Percentiles rank a stretch among this genome's conserved stretches.
These are phyloP conservation scores for Stichodactyla mertensii DNA, from an alignment of 64 coral and sea anemone genomes.

Conservation along the genomic window DNA sequence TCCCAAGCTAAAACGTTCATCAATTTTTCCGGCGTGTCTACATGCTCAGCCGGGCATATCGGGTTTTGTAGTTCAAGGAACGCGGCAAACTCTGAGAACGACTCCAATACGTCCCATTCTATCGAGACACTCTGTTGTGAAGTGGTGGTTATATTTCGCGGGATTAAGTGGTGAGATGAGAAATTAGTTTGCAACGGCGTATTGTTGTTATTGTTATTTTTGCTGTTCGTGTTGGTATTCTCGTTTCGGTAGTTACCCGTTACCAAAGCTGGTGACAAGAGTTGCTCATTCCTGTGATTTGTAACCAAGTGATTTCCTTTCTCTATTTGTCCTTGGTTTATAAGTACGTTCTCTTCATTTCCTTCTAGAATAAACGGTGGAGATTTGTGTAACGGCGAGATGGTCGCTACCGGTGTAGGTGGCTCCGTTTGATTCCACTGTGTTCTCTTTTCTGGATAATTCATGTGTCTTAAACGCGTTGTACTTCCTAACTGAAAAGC, in stretches of 20 bases:
- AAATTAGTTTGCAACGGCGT: conserved; percentile 11
- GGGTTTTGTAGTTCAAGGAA: conserved; percentile 89
- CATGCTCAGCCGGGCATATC: conserved; percentile 88
- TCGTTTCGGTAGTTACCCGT: conserved; percentile 3
- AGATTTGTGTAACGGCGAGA: conserved; percentile 22
- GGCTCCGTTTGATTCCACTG: conserved; percentile 35
- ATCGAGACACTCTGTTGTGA: conserved; percentile 41
- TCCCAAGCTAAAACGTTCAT: conserved; percentile 84
- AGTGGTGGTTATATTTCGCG: background rate
- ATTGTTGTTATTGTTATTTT: conserved; percentile 9
- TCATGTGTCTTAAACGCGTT: conserved; percentile 72
- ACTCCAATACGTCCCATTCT: conserved; percentile 92
- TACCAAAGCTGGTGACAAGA: background rate
- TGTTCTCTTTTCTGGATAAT: conserved; percentile 57
- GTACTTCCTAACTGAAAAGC: conserved; percentile 74
- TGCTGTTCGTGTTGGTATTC: conserved; percentile 20
- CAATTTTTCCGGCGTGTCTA: conserved; percentile 97
- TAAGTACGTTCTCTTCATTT: conserved; percentile 26
- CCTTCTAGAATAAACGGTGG: conserved; percentile 28
- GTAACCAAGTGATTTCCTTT: conserved; percentile 17
- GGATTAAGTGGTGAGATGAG: background rate
- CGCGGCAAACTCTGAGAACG: conserved; percentile 90
- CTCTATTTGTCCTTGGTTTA: conserved; percentile 29
- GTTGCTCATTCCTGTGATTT: conserved; percentile 12
- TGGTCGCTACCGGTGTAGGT: conserved; percentile 17